A percentile compares a stretch with the other conserved stretches of the same genome.
phyloP scores from a whole-genome alignment of 2,888 invertebrate genomes.

The Orthonychiurus folsomi region DNA sequence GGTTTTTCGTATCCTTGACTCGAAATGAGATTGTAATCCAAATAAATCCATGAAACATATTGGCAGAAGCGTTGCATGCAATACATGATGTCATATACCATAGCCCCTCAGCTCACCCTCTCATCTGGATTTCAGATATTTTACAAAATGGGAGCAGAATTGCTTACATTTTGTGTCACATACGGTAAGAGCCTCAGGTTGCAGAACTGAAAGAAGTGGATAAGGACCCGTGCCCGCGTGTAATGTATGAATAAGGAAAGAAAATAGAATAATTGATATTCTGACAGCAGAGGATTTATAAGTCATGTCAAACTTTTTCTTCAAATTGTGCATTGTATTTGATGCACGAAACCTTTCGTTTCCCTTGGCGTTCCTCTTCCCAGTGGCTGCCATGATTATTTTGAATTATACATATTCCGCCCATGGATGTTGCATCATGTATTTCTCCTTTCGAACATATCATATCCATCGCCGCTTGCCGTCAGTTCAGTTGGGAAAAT shows the following conservation, averaged over 20 bases:
- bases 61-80: neutral
- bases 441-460: too few relatives aligned
- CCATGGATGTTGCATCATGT: too few relatives aligned
- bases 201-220: neutral
- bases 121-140: neutral
- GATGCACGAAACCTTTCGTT: too few relatives aligned
- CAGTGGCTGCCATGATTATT: too few relatives aligned
- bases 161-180: too few relatives aligned
- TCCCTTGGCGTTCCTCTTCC: too few relatives aligned
- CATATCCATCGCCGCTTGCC: too few relatives aligned
- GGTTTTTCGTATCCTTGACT: neutral
- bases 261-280: neutral
- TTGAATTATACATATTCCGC: too few relatives aligned
- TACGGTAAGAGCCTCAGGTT: neutral
- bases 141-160: neutral
- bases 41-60: neutral
- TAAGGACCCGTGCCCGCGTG: neutral
- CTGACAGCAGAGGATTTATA: neutral
- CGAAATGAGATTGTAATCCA: neutral
- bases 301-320: conserved; percentile 1
- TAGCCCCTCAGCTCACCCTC: neutral
- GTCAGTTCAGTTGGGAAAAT: too few relatives aligned
- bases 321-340: too few relatives aligned
- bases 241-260: neutral
- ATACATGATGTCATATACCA: neutral